These are phyloP conservation scores for Diplodus puntazzo DNA, from an alignment of 2,797 vertebrate species.

Conservation along the genomic window DNA sequence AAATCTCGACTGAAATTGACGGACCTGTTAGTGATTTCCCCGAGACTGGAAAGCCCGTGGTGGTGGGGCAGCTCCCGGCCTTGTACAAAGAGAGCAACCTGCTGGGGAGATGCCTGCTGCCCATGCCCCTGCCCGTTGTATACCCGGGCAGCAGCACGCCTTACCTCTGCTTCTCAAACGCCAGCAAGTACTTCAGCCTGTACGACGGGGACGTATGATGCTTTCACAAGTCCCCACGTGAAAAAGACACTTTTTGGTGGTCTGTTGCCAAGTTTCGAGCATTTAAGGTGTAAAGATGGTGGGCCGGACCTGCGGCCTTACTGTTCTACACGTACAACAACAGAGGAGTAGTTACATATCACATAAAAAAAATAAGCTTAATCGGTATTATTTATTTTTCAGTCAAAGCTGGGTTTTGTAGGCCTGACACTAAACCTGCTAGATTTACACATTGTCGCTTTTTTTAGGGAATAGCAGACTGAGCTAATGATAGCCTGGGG, in stretches of 20 bases:
- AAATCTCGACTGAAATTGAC: constrained; percentile 87
- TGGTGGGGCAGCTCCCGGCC: constrained; percentile 82
- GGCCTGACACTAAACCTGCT: constrained; percentile 54
- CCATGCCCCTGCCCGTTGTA: constrained; percentile 89
- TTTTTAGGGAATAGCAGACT: constrained; percentile 50
- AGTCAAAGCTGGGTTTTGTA: constrained; percentile 46
- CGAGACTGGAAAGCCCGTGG: constrained; percentile 80
- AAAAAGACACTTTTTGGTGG: constrained; percentile 64
- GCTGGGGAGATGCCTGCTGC: constrained; percentile 88
- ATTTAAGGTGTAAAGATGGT: constrained; percentile 56
- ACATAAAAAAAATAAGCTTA: constrained; percentile 63
- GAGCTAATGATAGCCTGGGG: constrained; percentile 50
- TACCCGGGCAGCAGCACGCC: constrained; percentile 88
- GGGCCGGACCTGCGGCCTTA: constrained; percentile 54
- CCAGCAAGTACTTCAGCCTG: constrained; percentile 90
- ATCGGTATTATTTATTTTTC: constrained; percentile 83
- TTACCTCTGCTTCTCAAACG: constrained; percentile 90
- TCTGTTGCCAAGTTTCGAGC: constrained; percentile 69
- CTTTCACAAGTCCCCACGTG: not conserved
- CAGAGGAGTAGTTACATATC: constrained; percentile 69
- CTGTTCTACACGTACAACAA: constrained; percentile 30
- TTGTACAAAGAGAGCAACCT: constrained; percentile 89
- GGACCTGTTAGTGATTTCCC: constrained; percentile 81
- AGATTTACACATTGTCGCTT: constrained; percentile 36
- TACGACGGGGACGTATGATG: constrained; percentile 90